These are phyloP conservation scores for Flexamia atlantica DNA, from an alignment of 2,888 invertebrate species.

Conservation along the genomic window DNA sequence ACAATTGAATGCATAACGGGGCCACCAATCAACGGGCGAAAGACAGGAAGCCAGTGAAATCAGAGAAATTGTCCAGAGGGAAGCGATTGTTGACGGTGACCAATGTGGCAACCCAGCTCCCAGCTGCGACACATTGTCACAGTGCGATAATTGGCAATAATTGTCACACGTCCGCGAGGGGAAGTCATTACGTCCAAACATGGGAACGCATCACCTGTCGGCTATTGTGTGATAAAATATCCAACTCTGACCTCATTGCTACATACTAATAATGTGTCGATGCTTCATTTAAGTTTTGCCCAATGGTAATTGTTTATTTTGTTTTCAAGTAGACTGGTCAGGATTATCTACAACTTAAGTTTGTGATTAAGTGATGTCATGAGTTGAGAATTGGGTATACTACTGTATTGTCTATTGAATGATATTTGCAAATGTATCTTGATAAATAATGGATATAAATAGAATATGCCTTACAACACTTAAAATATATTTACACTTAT, in stretches of 20 bases:
- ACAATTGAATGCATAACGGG: constrained; percentile 43
- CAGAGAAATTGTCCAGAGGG: constrained; percentile 19
- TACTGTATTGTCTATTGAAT: no score
- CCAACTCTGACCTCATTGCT: not conserved
- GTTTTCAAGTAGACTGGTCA: no score
- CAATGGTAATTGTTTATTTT: not conserved
- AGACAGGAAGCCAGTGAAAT: constrained; percentile 34
- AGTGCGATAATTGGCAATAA: not conserved
- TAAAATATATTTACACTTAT: no score
- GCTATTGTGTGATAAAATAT: not conserved
- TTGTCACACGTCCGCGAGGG: not conserved
- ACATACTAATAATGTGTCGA: no score
- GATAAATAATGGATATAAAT: no score
- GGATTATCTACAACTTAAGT: no score
- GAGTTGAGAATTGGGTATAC: no score
- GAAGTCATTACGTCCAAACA: not conserved
- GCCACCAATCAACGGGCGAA: constrained; percentile 11
- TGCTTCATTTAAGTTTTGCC: no score
- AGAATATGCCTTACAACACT: no score
- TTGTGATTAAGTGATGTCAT: no score
- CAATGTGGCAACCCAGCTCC: constrained; percentile 6
- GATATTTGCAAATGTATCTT: no score
- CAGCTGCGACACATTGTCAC: not conserved
- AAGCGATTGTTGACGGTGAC: not conserved
- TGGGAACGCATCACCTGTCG: not conserved